phyloP scores from a whole-genome alignment of 2,113 vertebrate genomes.

The Oostethus manadensis region DNA sequence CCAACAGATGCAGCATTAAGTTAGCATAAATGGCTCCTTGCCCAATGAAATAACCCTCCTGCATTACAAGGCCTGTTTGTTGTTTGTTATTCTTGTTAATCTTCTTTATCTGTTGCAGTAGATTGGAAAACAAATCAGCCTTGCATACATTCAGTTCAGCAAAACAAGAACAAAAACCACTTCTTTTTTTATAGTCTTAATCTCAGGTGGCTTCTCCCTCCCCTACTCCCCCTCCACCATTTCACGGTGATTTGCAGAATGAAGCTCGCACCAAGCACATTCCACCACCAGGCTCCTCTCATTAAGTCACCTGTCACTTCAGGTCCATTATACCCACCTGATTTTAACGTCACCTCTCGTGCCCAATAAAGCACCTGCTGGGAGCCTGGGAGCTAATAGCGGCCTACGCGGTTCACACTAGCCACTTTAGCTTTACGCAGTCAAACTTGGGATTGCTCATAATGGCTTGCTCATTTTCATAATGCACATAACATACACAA shows the following conservation, averaged over 20 bases:
- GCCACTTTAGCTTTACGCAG: constrained; percentile 43
- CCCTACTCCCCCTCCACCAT: constrained; percentile 27
- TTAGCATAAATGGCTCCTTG: too few species aligned
- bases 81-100: background rate
- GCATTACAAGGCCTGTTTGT: background rate
- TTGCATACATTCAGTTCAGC: constrained; percentile 35
- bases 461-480: constrained; percentile 59
- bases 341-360: constrained; percentile 55
- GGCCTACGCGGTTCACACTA: constrained; percentile 42
- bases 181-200: constrained; percentile 28
- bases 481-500: constrained; percentile 52
- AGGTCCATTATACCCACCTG: constrained; percentile 53
- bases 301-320: constrained; percentile 67
- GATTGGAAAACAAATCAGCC: constrained; percentile 17
- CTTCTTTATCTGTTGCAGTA: background rate
- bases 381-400: constrained; percentile 29
- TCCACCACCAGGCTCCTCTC: constrained; percentile 53
- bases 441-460: constrained; percentile 39
- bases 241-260: constrained; percentile 12
- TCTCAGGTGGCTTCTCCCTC: constrained; percentile 29
- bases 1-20: too few species aligned
- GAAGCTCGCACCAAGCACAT: background rate
- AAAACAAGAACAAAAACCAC: constrained; percentile 10
- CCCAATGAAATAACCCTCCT: too few species aligned
- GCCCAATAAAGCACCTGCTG: constrained; percentile 53